Base-by-base conservation (phyloP, 2,797 vertebrate genomes). In the Phyllotis vaccarum region DNA sequence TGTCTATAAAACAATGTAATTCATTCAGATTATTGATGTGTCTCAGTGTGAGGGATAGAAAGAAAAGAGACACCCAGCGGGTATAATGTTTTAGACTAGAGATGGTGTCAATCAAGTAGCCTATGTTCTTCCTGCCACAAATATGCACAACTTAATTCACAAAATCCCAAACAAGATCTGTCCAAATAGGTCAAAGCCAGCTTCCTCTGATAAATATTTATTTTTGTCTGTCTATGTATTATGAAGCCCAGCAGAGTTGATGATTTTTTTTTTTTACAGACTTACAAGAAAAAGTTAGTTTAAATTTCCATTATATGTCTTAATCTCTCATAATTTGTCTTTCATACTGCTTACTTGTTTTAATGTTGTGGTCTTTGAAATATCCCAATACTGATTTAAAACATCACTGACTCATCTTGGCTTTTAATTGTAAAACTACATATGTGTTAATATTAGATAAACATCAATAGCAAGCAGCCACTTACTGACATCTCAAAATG, bases 251-350 rank as follows among this genome's bases (percentile, higher is more conserved):
- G 4, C 90, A 21, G 6, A 37, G 3, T 37, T 93, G 22, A 24
- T 86, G 12, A 58, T 64, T 10, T 34, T 79, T 70, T 29, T 31
- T 72, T 70, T 34, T 31, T 72, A 88, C 3, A 87, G 27, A 75
- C 7, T 75, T 64, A 22, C 21, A 74, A 70, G 0, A 90, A 82
- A 54, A 3, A 60, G 8, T 56, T n/a, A 31, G 14, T 81, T 81
- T 49, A 40, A 34, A 74, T 29, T 66, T 5, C 6, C 19, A 46
- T 68, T 24, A 24, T 27, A 2, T 52, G 22, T 83, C 0, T 78
- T 40, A 62, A 31, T 64, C 24, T 81, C 22, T 88, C 17, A 29
- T 86, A 60, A 6, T 80, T 22, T 34, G 0, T 52, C 12, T 75
- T 75, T 52, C 4, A 76, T 72, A 49, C 0, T 75, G 12, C 24